These are phyloP conservation scores for Squalus acanthias DNA, from an alignment of 2,797 vertebrate genomes.

Conservation along the genomic window DNA sequence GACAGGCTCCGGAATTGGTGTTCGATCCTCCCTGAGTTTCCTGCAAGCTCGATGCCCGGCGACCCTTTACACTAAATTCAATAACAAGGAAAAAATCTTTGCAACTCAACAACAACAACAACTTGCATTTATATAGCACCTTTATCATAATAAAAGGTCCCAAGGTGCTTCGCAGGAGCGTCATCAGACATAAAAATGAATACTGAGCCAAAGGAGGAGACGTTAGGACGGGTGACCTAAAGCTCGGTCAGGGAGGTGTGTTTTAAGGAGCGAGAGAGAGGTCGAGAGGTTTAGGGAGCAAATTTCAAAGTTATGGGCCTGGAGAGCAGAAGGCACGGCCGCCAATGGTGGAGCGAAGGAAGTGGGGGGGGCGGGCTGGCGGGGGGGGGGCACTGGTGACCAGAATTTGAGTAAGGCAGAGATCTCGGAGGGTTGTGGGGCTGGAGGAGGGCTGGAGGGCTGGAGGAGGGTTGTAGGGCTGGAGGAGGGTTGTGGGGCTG, in stretches of 20 bases:
- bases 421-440: neutral
- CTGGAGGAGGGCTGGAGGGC: neutral
- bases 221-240: neutral
- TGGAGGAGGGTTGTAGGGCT: neutral
- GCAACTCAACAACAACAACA: neutral
- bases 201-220: neutral
- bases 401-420: neutral
- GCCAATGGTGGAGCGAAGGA: neutral
- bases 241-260: neutral
- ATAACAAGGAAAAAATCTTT: neutral
- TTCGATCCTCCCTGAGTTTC: neutral
- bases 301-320: neutral
- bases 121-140: neutral
- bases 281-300: neutral
- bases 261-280: neutral
- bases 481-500: neutral
- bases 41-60: too few relatives aligned
- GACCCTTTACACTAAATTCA: neutral
- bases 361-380: too few relatives aligned
- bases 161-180: neutral
- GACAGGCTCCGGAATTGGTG: neutral
- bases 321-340: too few relatives aligned
- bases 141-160: neutral
- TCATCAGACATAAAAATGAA: neutral
- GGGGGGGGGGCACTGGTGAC: neutral